Evolutionary conservation across 2,888 invertebrate species (phyloP).

Genomic region (Dynastes hyllus): DNA sequence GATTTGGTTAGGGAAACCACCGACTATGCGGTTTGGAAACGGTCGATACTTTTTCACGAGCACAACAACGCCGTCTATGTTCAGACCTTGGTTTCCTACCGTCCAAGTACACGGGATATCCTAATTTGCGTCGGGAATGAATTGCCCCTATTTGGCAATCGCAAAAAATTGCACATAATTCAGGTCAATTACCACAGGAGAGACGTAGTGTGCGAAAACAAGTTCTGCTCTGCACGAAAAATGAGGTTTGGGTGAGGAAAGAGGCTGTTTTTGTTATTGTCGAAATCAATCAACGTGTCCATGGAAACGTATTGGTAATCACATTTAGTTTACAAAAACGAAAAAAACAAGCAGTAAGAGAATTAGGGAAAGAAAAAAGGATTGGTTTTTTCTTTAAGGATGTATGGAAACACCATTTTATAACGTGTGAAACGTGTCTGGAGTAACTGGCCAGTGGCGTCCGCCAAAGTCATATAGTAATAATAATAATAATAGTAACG

Average conservation of each 20-base stretch:
- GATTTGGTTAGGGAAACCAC: background rate
- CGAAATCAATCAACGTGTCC: constrained; percentile 1
- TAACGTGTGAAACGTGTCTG: too few species aligned
- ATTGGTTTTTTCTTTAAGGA: background rate
- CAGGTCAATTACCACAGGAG: constrained; percentile 16
- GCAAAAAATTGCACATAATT: constrained; percentile 33
- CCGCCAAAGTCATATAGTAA: too few species aligned
- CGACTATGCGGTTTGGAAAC: background rate
- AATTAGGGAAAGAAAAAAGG: background rate
- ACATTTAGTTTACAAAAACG: background rate
- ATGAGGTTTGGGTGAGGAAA: background rate
- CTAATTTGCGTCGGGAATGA: constrained; percentile 20
- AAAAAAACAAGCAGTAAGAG: background rate
- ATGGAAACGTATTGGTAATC: background rate
- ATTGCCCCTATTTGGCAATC: constrained; percentile 8
- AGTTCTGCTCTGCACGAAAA: background rate
- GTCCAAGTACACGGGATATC: background rate
- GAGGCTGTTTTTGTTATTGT: constrained; percentile 4
- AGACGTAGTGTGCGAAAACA: background rate
- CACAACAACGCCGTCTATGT: background rate
- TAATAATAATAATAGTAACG: too few species aligned
- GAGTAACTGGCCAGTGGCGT: too few species aligned
- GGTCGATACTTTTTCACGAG: background rate
- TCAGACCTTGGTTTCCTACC: background rate
- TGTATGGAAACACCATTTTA: too few species aligned